A percentile compares a stretch with the other conserved stretches of the same genome.
These are phyloP conservation scores for Boulengeromyrus knoepffleri DNA, from an alignment of 2,113 vertebrate species.

Conservation along the genomic window DNA sequence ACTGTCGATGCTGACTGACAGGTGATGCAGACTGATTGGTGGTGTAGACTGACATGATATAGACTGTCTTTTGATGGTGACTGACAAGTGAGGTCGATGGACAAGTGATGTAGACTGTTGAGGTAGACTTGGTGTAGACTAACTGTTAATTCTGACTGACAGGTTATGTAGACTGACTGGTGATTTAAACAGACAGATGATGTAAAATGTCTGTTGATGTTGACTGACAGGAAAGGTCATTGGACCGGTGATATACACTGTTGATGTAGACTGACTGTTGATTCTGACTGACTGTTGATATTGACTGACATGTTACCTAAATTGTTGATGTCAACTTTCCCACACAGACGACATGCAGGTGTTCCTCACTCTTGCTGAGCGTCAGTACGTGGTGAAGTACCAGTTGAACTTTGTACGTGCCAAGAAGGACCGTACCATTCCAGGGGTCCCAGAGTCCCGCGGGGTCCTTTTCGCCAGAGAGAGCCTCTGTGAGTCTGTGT, in stretches of 20 bases:
- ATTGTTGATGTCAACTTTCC: background rate
- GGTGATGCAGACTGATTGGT: background rate
- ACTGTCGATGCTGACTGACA: background rate
- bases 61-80: background rate
- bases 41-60: background rate
- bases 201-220: background rate
- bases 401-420: slow-evolving; percentile 60
- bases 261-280: background rate
- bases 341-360: slow-evolving; percentile 58
- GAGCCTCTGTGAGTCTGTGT: slow-evolving; percentile 55
- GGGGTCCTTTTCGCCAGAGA: slow-evolving; percentile 46
- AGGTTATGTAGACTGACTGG: background rate
- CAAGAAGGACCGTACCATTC: slow-evolving; percentile 53
- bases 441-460: slow-evolving; percentile 50
- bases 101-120: background rate
- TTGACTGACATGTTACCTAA: background rate
- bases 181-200: background rate
- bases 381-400: slow-evolving; percentile 64
- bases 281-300: background rate
- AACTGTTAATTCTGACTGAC: background rate
- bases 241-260: background rate
- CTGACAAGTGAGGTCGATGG: background rate
- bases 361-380: slow-evolving; percentile 65
- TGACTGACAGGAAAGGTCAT: background rate
- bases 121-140: background rate